phyloP scores from a whole-genome alignment of 2,797 vertebrate species.

The Hyperoplus immaculatus region DNA sequence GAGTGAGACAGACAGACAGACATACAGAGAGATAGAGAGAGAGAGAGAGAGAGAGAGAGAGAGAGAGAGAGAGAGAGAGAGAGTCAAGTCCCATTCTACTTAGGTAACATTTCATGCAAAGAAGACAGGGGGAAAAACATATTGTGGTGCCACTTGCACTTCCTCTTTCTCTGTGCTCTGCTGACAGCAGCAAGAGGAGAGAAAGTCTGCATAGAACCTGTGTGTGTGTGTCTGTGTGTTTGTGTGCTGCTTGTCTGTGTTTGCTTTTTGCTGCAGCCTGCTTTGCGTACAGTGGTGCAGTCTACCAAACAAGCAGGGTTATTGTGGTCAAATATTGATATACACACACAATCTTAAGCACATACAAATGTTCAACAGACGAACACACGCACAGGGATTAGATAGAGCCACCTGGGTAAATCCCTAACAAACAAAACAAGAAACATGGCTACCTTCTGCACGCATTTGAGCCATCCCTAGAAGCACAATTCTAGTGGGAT shows the following conservation, averaged over 20 bases:
- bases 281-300: constrained; percentile 25
- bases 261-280: constrained; percentile 23
- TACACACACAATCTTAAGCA: not conserved
- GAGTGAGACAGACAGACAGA: too few relatives aligned
- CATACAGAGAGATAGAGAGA: not conserved
- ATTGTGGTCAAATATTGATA: constrained; percentile 44
- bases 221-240: constrained; percentile 8
- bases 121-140: constrained; percentile 10
- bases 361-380: constrained; percentile 31
- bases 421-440: not conserved
- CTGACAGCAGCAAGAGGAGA: constrained; percentile 37
- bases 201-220: constrained; percentile 19
- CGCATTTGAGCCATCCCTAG: too few relatives aligned
- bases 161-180: constrained; percentile 62
- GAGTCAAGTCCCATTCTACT: not conserved
- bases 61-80: too few relatives aligned
- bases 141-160: constrained; percentile 53
- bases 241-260: constrained; percentile 1
- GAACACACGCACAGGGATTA: not conserved
- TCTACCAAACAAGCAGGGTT: constrained; percentile 29
- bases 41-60: too few relatives aligned
- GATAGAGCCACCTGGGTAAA: not conserved
- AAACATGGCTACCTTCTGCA: not conserved
- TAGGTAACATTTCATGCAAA: constrained; percentile 12
- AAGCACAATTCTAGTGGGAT: too few relatives aligned